Evolutionary conservation across 2,113 vertebrate genomes (phyloP).

Genomic region (Microcebus murinus): DNA sequence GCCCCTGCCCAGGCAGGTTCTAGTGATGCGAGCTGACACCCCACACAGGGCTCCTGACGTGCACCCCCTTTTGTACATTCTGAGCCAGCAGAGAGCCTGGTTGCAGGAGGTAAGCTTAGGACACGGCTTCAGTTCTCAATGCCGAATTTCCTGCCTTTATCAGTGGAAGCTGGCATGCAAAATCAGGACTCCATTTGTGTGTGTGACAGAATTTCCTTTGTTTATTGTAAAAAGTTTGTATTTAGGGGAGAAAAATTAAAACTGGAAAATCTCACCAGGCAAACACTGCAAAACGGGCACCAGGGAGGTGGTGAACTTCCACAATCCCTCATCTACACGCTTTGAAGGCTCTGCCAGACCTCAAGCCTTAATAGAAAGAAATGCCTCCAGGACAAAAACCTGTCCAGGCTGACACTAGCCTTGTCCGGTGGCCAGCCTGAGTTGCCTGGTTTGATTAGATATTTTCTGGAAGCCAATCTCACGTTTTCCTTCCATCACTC

Average conservation of each 20-base stretch:
- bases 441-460: neutral
- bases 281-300: constrained; percentile 47
- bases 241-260: constrained; percentile 32
- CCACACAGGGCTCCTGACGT: neutral
- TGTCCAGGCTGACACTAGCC: neutral
- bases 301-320: neutral
- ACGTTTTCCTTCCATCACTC: neutral
- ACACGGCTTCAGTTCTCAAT: constrained; percentile 3
- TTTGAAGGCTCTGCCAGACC: constrained; percentile 19
- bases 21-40: neutral
- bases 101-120: constrained; percentile 60
- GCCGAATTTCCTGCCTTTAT: constrained; percentile 77
- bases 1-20: neutral
- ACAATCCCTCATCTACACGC: neutral
- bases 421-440: neutral
- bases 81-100: neutral
- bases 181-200: constrained; percentile 52
- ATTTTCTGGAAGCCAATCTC: constrained; percentile 36
- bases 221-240: constrained; percentile 69
- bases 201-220: constrained; percentile 74
- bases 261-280: constrained; percentile 50
- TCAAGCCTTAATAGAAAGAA: neutral
- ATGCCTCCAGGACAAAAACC: neutral
- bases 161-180: constrained; percentile 47
- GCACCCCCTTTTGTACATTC: neutral